Conservation (phyloP, 2,113 vertebrate genomes). For the Nothocercus nigrocapillus region DNA sequence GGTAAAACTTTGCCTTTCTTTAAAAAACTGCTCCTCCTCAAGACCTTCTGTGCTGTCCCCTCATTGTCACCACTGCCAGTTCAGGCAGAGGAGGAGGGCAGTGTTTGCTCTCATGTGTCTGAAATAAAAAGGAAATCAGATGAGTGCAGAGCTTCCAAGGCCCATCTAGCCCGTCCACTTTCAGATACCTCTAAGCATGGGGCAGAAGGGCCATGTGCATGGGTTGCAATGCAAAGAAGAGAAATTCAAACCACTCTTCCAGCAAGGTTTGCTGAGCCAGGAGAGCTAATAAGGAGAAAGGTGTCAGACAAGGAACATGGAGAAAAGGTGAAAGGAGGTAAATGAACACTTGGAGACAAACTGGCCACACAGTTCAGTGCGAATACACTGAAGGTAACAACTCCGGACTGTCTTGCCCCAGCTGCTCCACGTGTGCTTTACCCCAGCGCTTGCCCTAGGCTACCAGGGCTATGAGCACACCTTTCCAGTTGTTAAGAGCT, state of each 20-base stretch:
- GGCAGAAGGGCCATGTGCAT: accelerated
- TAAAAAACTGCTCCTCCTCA: neutral
- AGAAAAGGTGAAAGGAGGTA: neutral
- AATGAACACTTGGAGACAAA: neutral
- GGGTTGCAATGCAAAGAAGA: neutral
- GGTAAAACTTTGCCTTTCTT: neutral
- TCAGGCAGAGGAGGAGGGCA: neutral
- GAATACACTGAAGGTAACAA: neutral
- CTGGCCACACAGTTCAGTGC: neutral
- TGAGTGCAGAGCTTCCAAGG: neutral
- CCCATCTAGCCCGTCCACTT: neutral
- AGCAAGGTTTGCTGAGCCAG: neutral
- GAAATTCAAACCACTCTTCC: neutral
- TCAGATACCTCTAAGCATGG: neutral
- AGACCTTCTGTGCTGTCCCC: neutral
- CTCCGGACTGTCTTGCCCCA: neutral
- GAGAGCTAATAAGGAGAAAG: neutral
- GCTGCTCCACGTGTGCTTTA: neutral
- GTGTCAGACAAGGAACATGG: neutral
- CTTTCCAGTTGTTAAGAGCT: neutral
- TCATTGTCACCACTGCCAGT: neutral
- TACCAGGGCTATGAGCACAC: neutral
- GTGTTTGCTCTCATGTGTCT: neutral
- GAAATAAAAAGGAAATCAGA: neutral
- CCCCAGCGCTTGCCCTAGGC: neutral